Percentiles rank a stretch among this genome's conserved stretches.
Evolutionary conservation across 2,113 vertebrate species (phyloP).

Genomic region (Globicephala melas): DNA sequence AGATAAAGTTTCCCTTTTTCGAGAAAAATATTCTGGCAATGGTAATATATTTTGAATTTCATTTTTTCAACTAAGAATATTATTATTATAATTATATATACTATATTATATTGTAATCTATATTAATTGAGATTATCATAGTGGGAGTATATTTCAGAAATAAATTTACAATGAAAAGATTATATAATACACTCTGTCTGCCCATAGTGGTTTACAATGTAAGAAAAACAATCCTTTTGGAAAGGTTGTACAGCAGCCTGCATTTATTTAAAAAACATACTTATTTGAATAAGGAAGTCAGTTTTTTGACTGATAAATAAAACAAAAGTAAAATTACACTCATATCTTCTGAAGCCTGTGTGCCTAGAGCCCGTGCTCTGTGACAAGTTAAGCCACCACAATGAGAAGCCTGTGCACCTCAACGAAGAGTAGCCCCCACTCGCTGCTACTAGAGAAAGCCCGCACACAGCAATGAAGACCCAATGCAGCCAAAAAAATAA

Average conservation of each 20-base stretch:
- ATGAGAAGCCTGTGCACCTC: too few species aligned
- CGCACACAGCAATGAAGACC: too few species aligned
- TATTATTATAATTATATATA: background rate
- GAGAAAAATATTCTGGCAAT: background rate
- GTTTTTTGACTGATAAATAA: background rate
- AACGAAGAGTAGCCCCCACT: fast-evolving
- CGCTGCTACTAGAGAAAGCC: too few species aligned
- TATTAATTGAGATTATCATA: background rate
- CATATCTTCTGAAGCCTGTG: background rate
- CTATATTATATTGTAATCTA: background rate
- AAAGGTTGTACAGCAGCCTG: background rate
- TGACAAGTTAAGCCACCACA: too few species aligned
- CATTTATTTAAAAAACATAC: background rate
- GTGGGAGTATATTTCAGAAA: background rate
- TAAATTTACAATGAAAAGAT: background rate
- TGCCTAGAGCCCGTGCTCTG: too few species aligned
- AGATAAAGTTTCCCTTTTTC: background rate
- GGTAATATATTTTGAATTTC: background rate
- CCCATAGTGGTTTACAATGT: background rate
- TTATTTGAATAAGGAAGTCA: background rate
- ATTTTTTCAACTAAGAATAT: background rate
- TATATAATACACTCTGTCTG: background rate
- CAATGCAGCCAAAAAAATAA: too few species aligned
- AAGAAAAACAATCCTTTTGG: background rate
- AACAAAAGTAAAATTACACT: background rate